Evolutionary conservation across 2,888 invertebrate species (phyloP), one percentile per base, ranked within the genome.

Genomic region (Phanerotoma sp.): DNA sequence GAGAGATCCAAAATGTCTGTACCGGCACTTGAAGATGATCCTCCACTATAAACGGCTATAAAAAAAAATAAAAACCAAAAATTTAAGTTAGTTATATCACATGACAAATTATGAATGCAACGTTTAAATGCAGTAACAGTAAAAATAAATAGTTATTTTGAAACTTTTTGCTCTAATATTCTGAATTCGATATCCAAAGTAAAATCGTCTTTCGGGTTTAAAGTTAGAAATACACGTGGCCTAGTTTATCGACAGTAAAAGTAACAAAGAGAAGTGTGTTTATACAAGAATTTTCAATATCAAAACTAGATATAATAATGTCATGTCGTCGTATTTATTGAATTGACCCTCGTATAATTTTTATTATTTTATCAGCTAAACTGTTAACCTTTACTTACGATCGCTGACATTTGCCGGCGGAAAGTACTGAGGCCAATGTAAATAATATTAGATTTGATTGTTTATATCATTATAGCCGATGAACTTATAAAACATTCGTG

Each of bases 1-100:
- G 92, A 92, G 56, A 93, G 82, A 80, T 93, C 93, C 57, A 93
- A 81, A 68, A 92, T 92, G 75, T 91, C 91, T 33, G 91, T 86
- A 68, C 89, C 91, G n/a, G 86, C 84, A 38, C 84, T 77, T 42
- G 76, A 74, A 54, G 73, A 70, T 13, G 76, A 75, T 53, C 78
- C 77, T 51, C 77, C 70, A 56, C 73, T 73, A 60, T 74, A 75
- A 54, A 74, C 72, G 51, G 68, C 74, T 75, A 67, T 4, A 71
- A 68, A 51, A 50, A 37, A 55, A 44, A 38, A 40, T 28, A 37
- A 55, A 44, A 38, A 40, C 21, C 35, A 25, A 25, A 25, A 25
- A 25, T 25, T n/a, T 25, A 9, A 25, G 25, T 25, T 7, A 25
- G 25, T 25, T 25, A 7, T 25, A 37, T 22, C 25, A 35, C 13